These are phyloP conservation scores for Hirtodrosophila duncani DNA, from an alignment of 2,888 invertebrate genomes.

Conservation along the genomic window DNA sequence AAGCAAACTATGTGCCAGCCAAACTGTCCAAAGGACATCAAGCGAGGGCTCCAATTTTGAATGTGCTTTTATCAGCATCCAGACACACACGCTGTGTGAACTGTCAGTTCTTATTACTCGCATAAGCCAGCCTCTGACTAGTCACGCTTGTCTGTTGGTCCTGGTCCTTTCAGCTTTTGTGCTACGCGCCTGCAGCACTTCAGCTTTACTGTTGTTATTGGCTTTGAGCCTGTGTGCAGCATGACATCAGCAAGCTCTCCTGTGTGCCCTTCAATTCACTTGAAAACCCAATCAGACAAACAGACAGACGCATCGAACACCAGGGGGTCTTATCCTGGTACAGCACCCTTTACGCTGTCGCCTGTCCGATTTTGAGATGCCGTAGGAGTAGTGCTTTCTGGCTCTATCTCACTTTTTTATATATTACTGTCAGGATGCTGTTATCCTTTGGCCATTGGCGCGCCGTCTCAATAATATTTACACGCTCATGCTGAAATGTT, in stretches of 20 bases:
- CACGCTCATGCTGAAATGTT: slow-evolving; percentile 50
- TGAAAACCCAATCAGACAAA: slow-evolving; percentile 45
- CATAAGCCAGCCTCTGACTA: too few species aligned
- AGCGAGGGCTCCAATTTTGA: too few species aligned
- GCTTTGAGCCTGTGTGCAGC: slow-evolving; percentile 14
- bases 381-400: too few species aligned
- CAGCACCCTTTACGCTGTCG: not conserved
- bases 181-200: not conserved
- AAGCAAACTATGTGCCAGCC: too few species aligned
- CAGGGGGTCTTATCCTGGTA: not conserved
- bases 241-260: slow-evolving; percentile 16
- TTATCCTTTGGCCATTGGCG: slow-evolving; percentile 42
- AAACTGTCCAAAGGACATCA: too few species aligned
- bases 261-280: slow-evolving; percentile 44
- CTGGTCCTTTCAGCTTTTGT: slow-evolving; percentile 20
- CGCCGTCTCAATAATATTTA: slow-evolving; percentile 56
- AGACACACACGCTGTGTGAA: too few species aligned
- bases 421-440: slow-evolving; percentile 39
- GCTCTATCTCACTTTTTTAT: slow-evolving; percentile 12
- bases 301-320: too few species aligned
- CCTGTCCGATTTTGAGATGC: slow-evolving; percentile 4
- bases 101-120: too few species aligned
- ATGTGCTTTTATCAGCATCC: too few species aligned
- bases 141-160: slow-evolving; percentile 8
- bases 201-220: slow-evolving; percentile 21